Conservation (phyloP, 1,140 invertebrate genomes). For the Atta colombica region DNA sequence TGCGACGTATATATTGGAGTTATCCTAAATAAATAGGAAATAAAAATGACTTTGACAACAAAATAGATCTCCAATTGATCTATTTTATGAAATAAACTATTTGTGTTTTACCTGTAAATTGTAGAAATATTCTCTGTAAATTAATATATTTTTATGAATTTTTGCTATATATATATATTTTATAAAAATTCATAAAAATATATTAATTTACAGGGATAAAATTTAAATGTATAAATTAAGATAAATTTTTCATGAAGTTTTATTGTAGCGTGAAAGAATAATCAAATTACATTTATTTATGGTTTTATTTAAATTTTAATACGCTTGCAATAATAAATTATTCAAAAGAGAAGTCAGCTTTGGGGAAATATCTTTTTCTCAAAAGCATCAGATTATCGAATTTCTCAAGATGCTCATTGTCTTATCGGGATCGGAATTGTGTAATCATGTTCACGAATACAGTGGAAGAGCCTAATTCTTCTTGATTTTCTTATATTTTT, state of each 20-base stretch:
- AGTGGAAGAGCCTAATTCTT: not conserved
- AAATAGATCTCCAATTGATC: not conserved
- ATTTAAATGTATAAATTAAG: not conserved
- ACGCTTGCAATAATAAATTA: conserved; percentile 27
- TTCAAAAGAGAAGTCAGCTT: conserved; percentile 20
- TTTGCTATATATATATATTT: not conserved
- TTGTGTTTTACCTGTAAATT: not conserved
- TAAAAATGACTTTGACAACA: not conserved
- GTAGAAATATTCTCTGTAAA: not conserved
- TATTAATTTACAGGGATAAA: not conserved
- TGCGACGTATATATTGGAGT: no score
- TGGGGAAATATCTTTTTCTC: conserved; percentile 6
- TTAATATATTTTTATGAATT: not conserved
- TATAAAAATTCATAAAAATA: no score
- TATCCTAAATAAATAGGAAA: not conserved
- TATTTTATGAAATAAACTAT: not conserved
- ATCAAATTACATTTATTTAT: not conserved
- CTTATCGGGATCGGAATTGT: not conserved
- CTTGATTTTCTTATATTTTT: not conserved
- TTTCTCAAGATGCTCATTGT: not conserved
- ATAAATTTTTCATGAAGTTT: not conserved
- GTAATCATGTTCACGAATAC: not conserved
- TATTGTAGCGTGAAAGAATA: not conserved
- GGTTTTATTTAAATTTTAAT: not conserved
- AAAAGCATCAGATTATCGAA: not conserved